Evolutionary conservation across 2,797 vertebrate genomes (phyloP).

Genomic region (Dendrocincla fuliginosa): DNA sequence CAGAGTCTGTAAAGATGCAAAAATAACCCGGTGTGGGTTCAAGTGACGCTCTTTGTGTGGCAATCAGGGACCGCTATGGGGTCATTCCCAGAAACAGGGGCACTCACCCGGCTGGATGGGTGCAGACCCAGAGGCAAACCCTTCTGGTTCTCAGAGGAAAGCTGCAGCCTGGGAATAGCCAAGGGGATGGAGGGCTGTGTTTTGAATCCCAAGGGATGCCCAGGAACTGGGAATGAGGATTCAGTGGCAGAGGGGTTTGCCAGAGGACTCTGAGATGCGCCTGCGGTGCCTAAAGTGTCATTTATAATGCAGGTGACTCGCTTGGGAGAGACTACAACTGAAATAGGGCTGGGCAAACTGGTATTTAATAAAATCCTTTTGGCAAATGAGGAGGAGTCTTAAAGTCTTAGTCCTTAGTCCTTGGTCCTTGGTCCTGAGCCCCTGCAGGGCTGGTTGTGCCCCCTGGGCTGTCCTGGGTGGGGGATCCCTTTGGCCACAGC

Average conservation of each 20-base stretch:
- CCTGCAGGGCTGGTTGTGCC: rapidly evolving
- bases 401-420: too few species aligned
- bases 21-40: rapidly evolving
- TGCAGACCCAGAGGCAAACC: neutral
- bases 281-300: neutral
- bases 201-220: neutral
- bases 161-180: rapidly evolving
- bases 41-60: rapidly evolving
- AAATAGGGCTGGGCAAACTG: neutral
- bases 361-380: neutral
- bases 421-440: rapidly evolving
- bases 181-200: neutral
- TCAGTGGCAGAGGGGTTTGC: neutral
- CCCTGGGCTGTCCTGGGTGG: neutral
- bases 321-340: neutral
- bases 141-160: rapidly evolving
- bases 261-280: neutral
- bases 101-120: neutral
- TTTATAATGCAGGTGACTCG: rapidly evolving
- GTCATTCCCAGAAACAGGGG: neutral
- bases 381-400: neutral
- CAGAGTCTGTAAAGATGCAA: neutral
- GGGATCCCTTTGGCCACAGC: neutral
- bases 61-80: neutral
- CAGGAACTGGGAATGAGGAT: neutral